phyloP scores from a whole-genome alignment of 2,888 invertebrate species.

The Tenodera sinensis region DNA sequence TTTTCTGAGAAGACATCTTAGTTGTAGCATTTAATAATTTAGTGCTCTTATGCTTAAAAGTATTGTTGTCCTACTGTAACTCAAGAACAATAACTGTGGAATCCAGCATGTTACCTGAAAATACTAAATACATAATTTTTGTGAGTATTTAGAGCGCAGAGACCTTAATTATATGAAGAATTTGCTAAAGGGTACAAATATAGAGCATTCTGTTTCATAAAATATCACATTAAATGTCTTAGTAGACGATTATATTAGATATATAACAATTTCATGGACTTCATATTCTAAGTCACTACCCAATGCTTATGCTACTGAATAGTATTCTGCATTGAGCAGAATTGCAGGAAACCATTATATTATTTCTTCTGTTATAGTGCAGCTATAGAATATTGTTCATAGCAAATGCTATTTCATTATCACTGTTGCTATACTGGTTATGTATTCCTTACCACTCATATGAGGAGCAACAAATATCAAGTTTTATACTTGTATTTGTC shows the following conservation, averaged over 20 bases:
- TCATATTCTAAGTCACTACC: no score
- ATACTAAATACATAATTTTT: background rate
- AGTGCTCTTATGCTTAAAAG: background rate
- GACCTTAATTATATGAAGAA: background rate
- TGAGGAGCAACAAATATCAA: no score
- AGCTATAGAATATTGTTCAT: no score
- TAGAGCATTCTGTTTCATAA: background rate
- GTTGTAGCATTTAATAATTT: background rate
- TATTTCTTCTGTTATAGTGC: background rate
- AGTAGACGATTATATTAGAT: background rate
- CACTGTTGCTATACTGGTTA: no score
- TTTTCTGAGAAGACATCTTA: background rate
- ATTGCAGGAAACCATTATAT: background rate
- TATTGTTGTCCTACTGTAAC: background rate
- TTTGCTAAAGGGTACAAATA: background rate
- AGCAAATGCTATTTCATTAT: no score
- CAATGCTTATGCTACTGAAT: no score
- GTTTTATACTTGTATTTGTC: no score
- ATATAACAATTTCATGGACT: background rate
- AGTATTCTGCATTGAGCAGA: background rate
- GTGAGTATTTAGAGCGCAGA: background rate
- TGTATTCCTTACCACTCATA: no score
- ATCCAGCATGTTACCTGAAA: background rate
- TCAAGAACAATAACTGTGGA: background rate
- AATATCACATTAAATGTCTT: background rate